Evolutionary conservation across 1,140 invertebrate genomes (phyloP), one percentile per base, ranked within the genome.

Genomic region (Aricia agestis): DNA sequence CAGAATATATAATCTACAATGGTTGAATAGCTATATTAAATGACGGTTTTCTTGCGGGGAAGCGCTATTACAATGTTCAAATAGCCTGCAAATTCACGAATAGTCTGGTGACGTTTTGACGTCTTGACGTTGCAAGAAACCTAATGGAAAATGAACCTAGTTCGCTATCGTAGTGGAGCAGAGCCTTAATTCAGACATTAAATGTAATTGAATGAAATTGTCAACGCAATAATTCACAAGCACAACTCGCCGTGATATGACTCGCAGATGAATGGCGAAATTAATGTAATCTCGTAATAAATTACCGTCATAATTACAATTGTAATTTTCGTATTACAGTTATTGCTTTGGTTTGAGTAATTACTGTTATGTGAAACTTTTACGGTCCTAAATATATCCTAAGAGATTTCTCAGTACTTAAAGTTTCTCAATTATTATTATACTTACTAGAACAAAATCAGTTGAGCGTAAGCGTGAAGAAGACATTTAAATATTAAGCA

Each of bases 141-240:
- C 6, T 36, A 36, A 36, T 36, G 36, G 36, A 36, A 36, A 36
- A 36, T 36, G 36, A 36, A 36, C 36, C 36, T 36, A 36, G 36
- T 36, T 36, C 6, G 36, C 36, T 36, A 2, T 36, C 36, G 36
- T 5, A 36, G 9, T 36, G 36, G 36, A 36, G 36, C 36, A 36
- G 36, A 36, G 36, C 45, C 45, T 52, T 52, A 52, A 52, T 36
- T 7, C 45, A 52, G 45, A 52, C 45, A 52, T 52, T 52, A 52
- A 52, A 52, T 11, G 45, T 52, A 52, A 52, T 52, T 52, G 45
- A 52, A 52, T 52, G 45, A 52, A 52, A 52, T 52, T 52, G 45
- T 52, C 45, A 52, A 52, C 45, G 45, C 45, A 13, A 15, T 52
- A 52, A 52, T 52, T 52, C 9, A 52, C 45, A 9, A 52, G 7